Evolutionary conservation across 2,113 vertebrate species (phyloP), one percentile per base, ranked within the genome.

Genomic region (Hippocampus mohnikei): DNA sequence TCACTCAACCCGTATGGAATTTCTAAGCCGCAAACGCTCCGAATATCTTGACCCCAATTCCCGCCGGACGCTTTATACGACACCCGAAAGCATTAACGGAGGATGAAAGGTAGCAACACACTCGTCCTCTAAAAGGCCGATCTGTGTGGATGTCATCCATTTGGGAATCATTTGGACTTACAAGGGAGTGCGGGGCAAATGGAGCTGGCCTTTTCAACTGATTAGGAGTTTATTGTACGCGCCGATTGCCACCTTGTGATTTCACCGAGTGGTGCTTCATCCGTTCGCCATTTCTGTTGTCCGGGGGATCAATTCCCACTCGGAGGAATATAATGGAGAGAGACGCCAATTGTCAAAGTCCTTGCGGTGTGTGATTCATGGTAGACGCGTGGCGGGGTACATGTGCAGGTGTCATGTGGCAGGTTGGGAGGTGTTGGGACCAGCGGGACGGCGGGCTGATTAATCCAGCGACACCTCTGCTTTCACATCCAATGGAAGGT

Each of bases 1-100:
- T 88, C 90, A 92, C 92, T 90, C 91, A 85, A 89, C 89, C 80
- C 81, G 88, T 87, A 89, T 90, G 89, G 90, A 91, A 84, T 90
- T 92, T 90, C 89, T 89, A 89, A 90, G 81, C 75, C 72, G 81
- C 74, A 70, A 16, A 85, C 84, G 81, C 84, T 81, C 72, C 71
- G 63, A 85, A 77, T 87, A 82, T 85, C 91, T 91, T 76, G 77
- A 85, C 82, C 73, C 79, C 85, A 59, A n/a, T 77, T 84, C 87
- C 23, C 81, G 40, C 89, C 78, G 67, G 76, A 75, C n/a, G 40
- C 75, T 73, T 83, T 83, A 84, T 89, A 79, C 50, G 71, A 78
- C 56, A 46, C 68, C 82, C 80, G 71, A 81, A 77, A 82, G 77
- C 86, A 91, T 85, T 85, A 82, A 61, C 77, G 70, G 11, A 37